Conservation (phyloP, 2,888 invertebrate genomes). For the Strigamia transsilvanica region DNA sequence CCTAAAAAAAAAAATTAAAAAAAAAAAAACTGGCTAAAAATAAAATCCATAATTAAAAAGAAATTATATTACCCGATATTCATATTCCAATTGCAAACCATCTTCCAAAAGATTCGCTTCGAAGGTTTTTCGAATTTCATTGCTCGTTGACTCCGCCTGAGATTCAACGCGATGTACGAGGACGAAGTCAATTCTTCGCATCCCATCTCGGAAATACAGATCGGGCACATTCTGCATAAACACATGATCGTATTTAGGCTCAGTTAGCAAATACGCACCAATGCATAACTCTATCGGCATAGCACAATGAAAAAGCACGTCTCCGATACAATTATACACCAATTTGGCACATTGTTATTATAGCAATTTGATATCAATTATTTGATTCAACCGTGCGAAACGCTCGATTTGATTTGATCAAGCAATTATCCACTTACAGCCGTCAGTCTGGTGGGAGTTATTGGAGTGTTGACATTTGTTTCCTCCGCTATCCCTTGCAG, state of each 20-base stretch:
- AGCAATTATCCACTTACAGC: not conserved
- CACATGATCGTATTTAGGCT: not conserved
- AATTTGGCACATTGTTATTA: not conserved
- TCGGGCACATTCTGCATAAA: constrained; percentile 52
- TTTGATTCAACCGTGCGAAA: not conserved
- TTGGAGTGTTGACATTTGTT: constrained; percentile 6
- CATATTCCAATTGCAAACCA: constrained; percentile 55
- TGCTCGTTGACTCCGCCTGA: not conserved
- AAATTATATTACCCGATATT: constrained; percentile 24
- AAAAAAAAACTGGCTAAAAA: not conserved
- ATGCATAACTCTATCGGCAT: too few relatives aligned
- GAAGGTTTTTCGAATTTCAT: constrained; percentile 52
- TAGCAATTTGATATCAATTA: not conserved
- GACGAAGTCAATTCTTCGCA: constrained; percentile 55
- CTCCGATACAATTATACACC: not conserved
- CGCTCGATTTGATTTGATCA: not conserved
- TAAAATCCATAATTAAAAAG: not conserved
- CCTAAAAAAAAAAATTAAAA: constrained; percentile 61
- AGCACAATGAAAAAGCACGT: not conserved
- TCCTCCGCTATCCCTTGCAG: constrained; percentile 52
- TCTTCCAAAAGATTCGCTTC: constrained; percentile 55
- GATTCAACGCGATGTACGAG: constrained; percentile 51
- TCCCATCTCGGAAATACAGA: constrained; percentile 55
- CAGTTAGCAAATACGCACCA: too few relatives aligned
- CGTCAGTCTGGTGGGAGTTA: not conserved